Base-by-base conservation (phyloP, 2,888 invertebrate genomes). In the Agonopterix subpropinquella region DNA sequence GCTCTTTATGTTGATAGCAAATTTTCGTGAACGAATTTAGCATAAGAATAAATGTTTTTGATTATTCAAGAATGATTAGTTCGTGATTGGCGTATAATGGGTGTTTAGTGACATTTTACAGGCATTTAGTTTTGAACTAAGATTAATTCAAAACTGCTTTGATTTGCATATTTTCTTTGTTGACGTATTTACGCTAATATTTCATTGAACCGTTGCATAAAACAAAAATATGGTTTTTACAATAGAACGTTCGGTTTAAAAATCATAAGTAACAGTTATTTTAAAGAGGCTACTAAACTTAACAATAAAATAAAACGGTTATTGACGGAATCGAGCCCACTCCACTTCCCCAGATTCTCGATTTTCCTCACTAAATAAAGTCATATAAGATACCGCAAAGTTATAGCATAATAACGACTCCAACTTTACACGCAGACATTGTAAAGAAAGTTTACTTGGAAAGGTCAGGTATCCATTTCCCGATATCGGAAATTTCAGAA, bases 61-160 rank as follows among this genome's bases (percentile, higher is more conserved):
- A 70, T 73, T 73, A 64, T 72, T 67, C 70, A 73, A 65, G 65
- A 73, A 62, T 70, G 67, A 78, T 82, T 80, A 79, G 74, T 63
- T 62, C 1, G 42, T 64, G 65, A 78, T 78, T 78, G 72, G 65
- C 55, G 55, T 61, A 70, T 75, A 72, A 75, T 73, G 56, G 58
- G 42, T 39, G 51, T 45, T 13, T 36, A 37, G 9, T 37, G 43
- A 45, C 39, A 18, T 52, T 44, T 44, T 47, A 48, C 13, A 47
- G 36, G 13, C 10, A 43, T 52, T 45, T 43, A 8, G 28, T 8
- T 41, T 45, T 45, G 10, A 51, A 42, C 36, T 44, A 8, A 18
- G n/a, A 2, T 48, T 15, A 28, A 28, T 28, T 28, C 7, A 28
- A 28, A 28, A 28, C 28, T 5, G 28, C 4, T 28, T 28, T 5